Conservation (phyloP, 2,113 vertebrate species). For the Pavo muticus region DNA sequence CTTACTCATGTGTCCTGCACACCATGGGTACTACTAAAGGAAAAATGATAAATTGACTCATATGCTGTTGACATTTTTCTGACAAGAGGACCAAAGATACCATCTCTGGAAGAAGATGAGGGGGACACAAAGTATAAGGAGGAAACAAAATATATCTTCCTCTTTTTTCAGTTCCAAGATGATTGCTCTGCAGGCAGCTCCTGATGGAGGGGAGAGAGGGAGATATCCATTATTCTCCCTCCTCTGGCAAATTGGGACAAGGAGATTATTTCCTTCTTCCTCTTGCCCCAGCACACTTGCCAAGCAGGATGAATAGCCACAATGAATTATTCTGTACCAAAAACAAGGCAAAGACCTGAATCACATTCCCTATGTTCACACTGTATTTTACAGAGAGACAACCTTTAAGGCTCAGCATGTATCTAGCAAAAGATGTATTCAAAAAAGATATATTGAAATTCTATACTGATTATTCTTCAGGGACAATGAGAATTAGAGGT, state of each 20-base stretch:
- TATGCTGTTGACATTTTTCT: neutral
- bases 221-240: neutral
- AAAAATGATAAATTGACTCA: neutral
- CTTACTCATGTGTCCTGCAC: accelerated
- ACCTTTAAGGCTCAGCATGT: accelerated
- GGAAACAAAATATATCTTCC: accelerated
- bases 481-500: neutral
- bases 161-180: neutral
- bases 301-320: neutral
- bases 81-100: neutral
- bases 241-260: neutral
- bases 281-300: neutral
- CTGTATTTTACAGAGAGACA: neutral
- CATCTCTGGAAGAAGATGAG: accelerated
- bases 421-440: neutral
- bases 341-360: neutral
- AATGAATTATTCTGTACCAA: neutral
- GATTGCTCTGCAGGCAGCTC: accelerated
- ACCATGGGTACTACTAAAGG: neutral
- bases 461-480: neutral
- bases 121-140: neutral
- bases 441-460: neutral
- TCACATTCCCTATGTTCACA: neutral
- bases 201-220: neutral
- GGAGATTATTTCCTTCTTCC: neutral